phyloP scores from a whole-genome alignment of 1,140 invertebrate genomes.

The Aphelenchoides avenae region DNA sequence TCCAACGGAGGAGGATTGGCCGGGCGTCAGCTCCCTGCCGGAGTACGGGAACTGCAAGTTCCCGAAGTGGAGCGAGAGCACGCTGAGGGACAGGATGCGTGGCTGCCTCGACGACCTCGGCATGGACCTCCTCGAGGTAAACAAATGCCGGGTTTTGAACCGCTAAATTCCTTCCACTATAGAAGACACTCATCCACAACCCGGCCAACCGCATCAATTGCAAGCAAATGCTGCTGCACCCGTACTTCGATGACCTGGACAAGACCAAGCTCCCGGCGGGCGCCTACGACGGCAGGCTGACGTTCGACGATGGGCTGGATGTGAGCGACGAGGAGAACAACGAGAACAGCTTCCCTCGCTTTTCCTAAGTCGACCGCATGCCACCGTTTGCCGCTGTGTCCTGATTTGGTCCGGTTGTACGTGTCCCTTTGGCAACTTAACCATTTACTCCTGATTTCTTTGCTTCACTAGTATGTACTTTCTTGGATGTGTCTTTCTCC shows the following conservation, averaged over 20 bases:
- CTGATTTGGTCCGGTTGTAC: too few relatives aligned
- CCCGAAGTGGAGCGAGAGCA: conserved; percentile 76
- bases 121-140: conserved; percentile 72
- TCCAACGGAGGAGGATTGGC: conserved; percentile 84
- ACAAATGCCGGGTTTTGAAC: too few relatives aligned
- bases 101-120: conserved; percentile 59
- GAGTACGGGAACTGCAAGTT: conserved; percentile 87
- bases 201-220: conserved; percentile 72
- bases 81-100: conserved; percentile 60
- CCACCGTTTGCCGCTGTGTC: too few relatives aligned
- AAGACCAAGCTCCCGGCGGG: conserved; percentile 38
- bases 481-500: too few relatives aligned
- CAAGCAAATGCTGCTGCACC: conserved; percentile 69
- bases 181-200: conserved; percentile 78
- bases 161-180: too few relatives aligned
- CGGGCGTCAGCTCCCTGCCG: conserved; percentile 76
- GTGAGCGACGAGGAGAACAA: too few relatives aligned
- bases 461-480: too few relatives aligned
- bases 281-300: conserved; percentile 35
- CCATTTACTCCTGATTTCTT: too few relatives aligned
- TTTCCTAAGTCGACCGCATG: too few relatives aligned
- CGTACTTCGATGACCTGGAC: conserved; percentile 71
- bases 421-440: too few relatives aligned
- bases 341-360: too few relatives aligned
- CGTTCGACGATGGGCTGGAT: conserved; percentile 33